A percentile compares a stretch with the other conserved stretches of the same genome.
Evolutionary conservation across 2,888 invertebrate genomes (phyloP).

Genomic region (Rhorus exstirpatorius): DNA sequence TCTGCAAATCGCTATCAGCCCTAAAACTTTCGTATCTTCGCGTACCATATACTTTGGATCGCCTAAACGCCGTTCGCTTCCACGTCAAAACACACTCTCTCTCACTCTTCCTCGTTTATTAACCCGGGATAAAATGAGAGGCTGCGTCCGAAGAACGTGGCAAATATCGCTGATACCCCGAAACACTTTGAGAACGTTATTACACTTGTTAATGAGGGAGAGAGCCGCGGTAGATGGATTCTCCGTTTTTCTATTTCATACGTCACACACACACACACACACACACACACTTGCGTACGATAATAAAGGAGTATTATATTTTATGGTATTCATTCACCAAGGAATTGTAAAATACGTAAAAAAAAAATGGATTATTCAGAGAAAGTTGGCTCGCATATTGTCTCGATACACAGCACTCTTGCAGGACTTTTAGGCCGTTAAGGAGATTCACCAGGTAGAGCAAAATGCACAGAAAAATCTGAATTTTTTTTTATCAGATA

Average conservation of each 20-base stretch:
- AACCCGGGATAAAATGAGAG: constrained; percentile 33
- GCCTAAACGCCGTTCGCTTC: constrained; percentile 69
- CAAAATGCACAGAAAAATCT: too few relatives aligned
- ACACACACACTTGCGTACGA: too few relatives aligned
- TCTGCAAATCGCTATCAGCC: constrained; percentile 14
- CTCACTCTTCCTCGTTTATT: constrained; percentile 38
- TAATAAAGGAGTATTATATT: too few relatives aligned
- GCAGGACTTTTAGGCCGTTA: too few relatives aligned
- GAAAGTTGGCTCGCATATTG: too few relatives aligned
- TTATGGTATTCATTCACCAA: too few relatives aligned
- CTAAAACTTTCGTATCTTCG: constrained; percentile 52
- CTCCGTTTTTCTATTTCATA: constrained; percentile 26
- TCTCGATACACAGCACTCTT: too few relatives aligned
- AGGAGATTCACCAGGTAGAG: too few relatives aligned
- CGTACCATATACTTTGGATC: constrained; percentile 73
- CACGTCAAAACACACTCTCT: constrained; percentile 37
- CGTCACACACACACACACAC: neutral
- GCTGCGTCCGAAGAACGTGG: constrained; percentile 9
- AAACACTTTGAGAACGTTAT: constrained; percentile 51
- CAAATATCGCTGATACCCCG: constrained; percentile 23
- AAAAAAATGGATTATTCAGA: too few relatives aligned
- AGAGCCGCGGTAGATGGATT: too few relatives aligned
- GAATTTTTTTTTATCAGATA: too few relatives aligned
- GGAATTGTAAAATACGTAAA: too few relatives aligned
- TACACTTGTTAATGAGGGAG: constrained; percentile 38